These are phyloP conservation scores for Lagria hirta DNA, from an alignment of 2,888 invertebrate genomes.

Conservation along the genomic window DNA sequence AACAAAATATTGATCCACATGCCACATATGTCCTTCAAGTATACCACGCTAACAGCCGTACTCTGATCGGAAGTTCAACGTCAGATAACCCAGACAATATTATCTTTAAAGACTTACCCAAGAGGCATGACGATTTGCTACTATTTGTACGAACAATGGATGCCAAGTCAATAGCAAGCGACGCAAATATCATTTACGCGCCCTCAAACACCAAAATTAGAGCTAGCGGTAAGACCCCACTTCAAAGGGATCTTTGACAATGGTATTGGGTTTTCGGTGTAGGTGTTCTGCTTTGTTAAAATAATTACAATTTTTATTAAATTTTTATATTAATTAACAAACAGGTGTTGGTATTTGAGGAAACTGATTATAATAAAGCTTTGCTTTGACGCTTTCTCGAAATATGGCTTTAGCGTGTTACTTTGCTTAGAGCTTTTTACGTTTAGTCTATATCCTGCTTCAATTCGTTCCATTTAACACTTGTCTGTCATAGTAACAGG, in stretches of 20 bases:
- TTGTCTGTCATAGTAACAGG: too few species aligned
- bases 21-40: slow-evolving; percentile 58
- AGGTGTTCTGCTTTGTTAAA: slow-evolving; percentile 29
- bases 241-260: slow-evolving; percentile 15
- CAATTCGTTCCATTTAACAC: too few species aligned
- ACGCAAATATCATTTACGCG: slow-evolving; percentile 57
- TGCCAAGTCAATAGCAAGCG: slow-evolving; percentile 55
- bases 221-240: slow-evolving; percentile 38
- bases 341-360: too few species aligned
- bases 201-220: slow-evolving; percentile 38
- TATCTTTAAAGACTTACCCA: slow-evolving; percentile 55
- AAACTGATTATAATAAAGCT: too few species aligned
- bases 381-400: too few species aligned
- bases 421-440: too few species aligned
- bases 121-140: slow-evolving; percentile 51
- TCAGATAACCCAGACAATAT: slow-evolving; percentile 55
- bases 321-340: too few species aligned
- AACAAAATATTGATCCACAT: slow-evolving; percentile 38
- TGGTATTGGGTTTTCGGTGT: slow-evolving; percentile 4
- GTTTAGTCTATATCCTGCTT: too few species aligned
- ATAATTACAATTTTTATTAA: too few species aligned
- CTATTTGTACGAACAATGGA: slow-evolving; percentile 58
- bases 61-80: slow-evolving; percentile 57
- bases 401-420: too few species aligned
- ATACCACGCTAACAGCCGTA: slow-evolving; percentile 57